Evolutionary conservation across 2,797 vertebrate genomes (phyloP).

Genomic region (Furcifer pardalis): DNA sequence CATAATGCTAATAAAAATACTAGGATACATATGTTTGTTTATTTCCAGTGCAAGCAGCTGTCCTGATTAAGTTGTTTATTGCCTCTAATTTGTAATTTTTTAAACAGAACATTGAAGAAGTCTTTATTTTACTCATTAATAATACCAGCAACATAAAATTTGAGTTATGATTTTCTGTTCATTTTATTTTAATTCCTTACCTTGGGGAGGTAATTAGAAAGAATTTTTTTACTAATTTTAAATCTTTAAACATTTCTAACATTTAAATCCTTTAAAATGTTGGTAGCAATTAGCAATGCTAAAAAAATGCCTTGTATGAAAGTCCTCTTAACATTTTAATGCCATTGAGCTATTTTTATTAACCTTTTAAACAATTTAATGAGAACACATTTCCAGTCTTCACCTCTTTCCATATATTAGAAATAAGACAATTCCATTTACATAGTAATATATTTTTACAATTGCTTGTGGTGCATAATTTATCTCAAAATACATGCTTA

Average conservation of each 20-base stretch:
- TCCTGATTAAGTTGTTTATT: background rate
- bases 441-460: background rate
- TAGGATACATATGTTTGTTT: no score
- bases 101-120: background rate
- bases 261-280: no score
- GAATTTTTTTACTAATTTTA: no score
- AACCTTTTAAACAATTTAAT: background rate
- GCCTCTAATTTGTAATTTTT: background rate
- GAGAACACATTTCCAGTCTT: background rate
- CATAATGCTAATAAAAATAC: no score
- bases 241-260: no score
- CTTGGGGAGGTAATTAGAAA: no score
- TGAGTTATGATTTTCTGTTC: no score
- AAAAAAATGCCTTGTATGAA: background rate
- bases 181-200: no score
- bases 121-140: background rate
- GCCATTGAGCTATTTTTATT: background rate
- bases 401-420: no score
- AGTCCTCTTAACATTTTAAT: background rate
- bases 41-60: no score
- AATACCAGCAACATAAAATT: background rate
- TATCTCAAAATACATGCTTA: background rate
- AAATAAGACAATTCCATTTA: background rate
- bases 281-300: no score
- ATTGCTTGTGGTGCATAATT: no score